phyloP scores from a whole-genome alignment of 2,797 vertebrate genomes.

The Anguilla anguilla region DNA sequence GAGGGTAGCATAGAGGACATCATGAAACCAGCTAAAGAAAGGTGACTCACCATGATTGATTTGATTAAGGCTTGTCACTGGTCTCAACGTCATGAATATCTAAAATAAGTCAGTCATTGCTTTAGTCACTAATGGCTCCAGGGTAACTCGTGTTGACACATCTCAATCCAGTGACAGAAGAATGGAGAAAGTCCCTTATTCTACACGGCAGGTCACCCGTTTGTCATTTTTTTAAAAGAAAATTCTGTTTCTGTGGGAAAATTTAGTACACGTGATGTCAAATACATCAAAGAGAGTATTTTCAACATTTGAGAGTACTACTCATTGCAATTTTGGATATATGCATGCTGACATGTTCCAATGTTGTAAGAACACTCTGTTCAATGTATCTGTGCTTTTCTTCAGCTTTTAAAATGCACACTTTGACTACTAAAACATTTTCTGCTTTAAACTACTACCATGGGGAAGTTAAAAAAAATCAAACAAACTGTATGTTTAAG shows the following conservation, averaged over 20 bases:
- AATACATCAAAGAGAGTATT: neutral
- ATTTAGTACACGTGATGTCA: neutral
- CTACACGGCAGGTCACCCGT: neutral
- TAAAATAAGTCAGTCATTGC: neutral
- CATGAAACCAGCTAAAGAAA: conserved; percentile 2
- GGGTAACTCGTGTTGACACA: neutral
- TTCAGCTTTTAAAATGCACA: neutral
- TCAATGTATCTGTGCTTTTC: no score
- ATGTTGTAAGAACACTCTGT: neutral
- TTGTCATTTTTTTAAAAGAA: neutral
- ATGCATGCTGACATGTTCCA: neutral
- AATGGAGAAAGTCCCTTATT: neutral
- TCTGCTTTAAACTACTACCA: neutral
- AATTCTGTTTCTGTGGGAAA: neutral
- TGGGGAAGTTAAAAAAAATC: neutral
- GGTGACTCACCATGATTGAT: neutral
- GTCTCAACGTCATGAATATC: conserved; percentile 10
- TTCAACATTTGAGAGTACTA: no score
- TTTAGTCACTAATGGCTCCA: neutral
- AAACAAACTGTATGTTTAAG: neutral
- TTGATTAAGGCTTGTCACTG: neutral
- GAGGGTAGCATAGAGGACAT: neutral
- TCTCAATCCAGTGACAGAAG: neutral
- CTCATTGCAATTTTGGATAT: neutral
- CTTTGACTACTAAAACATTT: neutral